Evolutionary conservation across 23 tunicate genomes (phyloP), one percentile per base, ranked within the genome.

Genomic region (Oikopleura dioica): DNA sequence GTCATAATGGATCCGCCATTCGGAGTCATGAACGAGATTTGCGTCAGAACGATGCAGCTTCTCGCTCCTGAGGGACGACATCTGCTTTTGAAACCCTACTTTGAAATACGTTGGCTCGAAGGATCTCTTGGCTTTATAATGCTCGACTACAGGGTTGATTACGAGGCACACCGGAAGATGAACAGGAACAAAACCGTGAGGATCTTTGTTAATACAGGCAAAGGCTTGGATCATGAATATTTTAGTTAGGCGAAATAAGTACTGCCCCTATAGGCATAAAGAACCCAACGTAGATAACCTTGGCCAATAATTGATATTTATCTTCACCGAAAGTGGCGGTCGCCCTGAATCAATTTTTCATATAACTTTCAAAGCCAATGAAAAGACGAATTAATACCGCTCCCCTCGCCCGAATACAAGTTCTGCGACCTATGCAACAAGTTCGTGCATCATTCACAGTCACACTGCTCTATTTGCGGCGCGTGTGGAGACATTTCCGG

Each of bases 101-200:
- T 63, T 63, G 29, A 23, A 5, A 31, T 12, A 2, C 16, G 30
- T 2, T 31, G 72, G 16, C 2, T 63, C 5, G 72, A 63, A 28
- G 33, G 5, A 24, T 5, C 29, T n/a, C n/a, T n/a, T 28, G 32
- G 33, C 29, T 2, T 63, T 23, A 63, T 12, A 63, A 63, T 63
- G 72, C 4, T 63, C 72, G 72, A 63, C 33, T 63, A 63, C 33
- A 24, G 72, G 5, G 72, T 63, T 2, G 26, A 63, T 12, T 63
- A 63, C 33, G 72, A 23, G 5, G 26, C 16, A 28, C 72, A 63
- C 33, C 5, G 30, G 5, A 63, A 63, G 26, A 63, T 63, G 72
- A 63, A 63, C 26, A 23, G 72, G 26, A 63, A 63, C 72, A 63
- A 63, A 63, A 63, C 55, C 55, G 55, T 44, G 16, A 23, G 72